Conservation (phyloP, 2,888 invertebrate genomes). For the Lumbricus terrestris region DNA sequence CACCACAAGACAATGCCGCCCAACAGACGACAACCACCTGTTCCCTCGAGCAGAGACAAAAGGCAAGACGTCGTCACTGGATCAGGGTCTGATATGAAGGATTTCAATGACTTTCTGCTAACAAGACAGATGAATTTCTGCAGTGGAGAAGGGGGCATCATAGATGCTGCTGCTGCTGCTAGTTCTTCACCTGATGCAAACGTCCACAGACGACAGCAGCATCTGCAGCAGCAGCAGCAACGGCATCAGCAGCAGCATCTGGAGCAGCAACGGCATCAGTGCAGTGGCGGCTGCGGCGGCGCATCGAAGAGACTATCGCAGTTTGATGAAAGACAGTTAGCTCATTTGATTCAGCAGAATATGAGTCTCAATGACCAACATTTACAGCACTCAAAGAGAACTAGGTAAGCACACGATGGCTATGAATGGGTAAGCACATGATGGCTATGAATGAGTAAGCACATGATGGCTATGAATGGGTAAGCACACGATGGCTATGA, state of each 20-base stretch:
- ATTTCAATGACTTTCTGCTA: not conserved
- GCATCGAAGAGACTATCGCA: not conserved
- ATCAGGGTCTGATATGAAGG: not conserved
- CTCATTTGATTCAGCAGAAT: not conserved
- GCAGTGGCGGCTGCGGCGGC: not conserved
- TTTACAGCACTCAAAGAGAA: not conserved
- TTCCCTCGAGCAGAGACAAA: not conserved
- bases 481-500: not conserved
- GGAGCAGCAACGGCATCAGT: not conserved
- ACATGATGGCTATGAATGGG: not conserved
- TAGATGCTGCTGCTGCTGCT: not conserved
- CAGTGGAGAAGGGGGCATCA: not conserved
- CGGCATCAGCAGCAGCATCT: not conserved
- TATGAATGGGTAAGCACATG: not conserved
- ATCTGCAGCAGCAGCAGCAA: not conserved
- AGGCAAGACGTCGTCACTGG: not conserved
- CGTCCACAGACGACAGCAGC: not conserved
- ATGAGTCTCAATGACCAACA: conserved; percentile 5
- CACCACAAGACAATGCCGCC: conserved; percentile 3
- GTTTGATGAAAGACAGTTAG: not conserved
- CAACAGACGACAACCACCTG: not conserved
- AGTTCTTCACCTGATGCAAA: not conserved
- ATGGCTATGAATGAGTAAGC: not conserved
- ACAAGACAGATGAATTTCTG: not conserved
- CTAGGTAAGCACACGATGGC: not conserved